phyloP scores from a whole-genome alignment of 2,888 invertebrate species.

The Dichetophora obliterata region DNA sequence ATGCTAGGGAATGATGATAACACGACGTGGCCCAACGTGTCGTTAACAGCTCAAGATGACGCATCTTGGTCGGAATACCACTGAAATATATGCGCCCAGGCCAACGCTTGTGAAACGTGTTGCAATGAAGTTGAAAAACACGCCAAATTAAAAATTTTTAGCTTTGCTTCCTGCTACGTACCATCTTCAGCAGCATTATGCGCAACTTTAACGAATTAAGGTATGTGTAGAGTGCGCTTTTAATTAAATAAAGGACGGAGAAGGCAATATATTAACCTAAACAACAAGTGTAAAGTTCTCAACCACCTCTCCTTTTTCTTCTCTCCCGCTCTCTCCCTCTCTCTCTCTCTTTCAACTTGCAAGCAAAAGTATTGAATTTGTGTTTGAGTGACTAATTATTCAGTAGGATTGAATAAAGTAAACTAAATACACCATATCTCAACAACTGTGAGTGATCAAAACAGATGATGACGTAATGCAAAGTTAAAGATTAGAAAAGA shows the following conservation, averaged over 20 bases:
- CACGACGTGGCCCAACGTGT: not conserved
- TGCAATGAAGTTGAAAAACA: conserved; percentile 10
- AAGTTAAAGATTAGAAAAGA: too few species aligned
- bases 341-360: too few species aligned
- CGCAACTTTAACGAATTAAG: not conserved
- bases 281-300: too few species aligned
- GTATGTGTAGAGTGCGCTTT: not conserved
- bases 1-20: conserved; percentile 21
- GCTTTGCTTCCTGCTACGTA: not conserved
- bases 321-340: too few species aligned
- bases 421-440: too few species aligned
- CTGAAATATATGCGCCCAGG: not conserved
- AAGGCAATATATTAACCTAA: too few species aligned
- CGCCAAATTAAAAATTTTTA: conserved; percentile 1
- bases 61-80: not conserved
- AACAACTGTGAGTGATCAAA: too few species aligned
- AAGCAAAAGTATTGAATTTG: too few species aligned
- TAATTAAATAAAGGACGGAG: not conserved
- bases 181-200: not conserved
- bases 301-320: too few species aligned
- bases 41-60: not conserved
- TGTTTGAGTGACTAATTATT: too few species aligned
- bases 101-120: not conserved
- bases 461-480: too few species aligned
- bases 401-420: too few species aligned